Evolutionary conservation across 2,888 invertebrate species (phyloP).

Genomic region (Emesis russula): DNA sequence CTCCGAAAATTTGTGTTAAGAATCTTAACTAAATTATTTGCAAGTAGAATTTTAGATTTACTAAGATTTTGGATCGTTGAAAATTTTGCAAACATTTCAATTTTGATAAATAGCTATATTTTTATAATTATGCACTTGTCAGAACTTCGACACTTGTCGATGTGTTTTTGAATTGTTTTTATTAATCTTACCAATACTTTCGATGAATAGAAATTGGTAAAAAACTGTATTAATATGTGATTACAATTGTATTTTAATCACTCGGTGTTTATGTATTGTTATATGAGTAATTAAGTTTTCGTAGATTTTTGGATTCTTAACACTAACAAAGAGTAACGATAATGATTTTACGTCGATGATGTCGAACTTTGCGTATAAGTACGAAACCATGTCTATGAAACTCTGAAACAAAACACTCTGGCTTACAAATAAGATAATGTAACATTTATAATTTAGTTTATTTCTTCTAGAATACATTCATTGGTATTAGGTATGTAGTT

Average conservation of each 20-base stretch:
- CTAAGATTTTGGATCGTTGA: background rate
- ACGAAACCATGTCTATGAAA: constrained; percentile 88
- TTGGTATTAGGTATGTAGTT: constrained; percentile 94
- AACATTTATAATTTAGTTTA: constrained; percentile 91
- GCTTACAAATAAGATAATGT: constrained; percentile 92
- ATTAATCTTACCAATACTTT: background rate
- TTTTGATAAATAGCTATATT: too few species aligned
- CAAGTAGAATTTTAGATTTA: background rate
- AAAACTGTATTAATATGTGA: too few species aligned
- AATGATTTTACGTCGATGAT: background rate
- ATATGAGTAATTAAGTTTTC: background rate
- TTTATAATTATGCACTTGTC: too few species aligned
- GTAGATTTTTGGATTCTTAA: background rate
- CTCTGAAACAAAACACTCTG: constrained; percentile 91
- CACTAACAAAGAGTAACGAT: background rate
- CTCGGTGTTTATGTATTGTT: background rate
- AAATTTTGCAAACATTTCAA: background rate
- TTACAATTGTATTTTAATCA: background rate
- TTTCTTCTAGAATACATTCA: constrained; percentile 91
- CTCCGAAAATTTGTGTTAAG: too few species aligned
- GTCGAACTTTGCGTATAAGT: constrained; percentile 45
- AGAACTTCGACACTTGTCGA: too few species aligned
- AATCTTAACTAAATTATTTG: too few species aligned
- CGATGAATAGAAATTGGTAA: background rate
- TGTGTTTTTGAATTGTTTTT: too few species aligned